Evolutionary conservation across 2,797 vertebrate genomes (phyloP).

Genomic region (Sternotherus odoratus): DNA sequence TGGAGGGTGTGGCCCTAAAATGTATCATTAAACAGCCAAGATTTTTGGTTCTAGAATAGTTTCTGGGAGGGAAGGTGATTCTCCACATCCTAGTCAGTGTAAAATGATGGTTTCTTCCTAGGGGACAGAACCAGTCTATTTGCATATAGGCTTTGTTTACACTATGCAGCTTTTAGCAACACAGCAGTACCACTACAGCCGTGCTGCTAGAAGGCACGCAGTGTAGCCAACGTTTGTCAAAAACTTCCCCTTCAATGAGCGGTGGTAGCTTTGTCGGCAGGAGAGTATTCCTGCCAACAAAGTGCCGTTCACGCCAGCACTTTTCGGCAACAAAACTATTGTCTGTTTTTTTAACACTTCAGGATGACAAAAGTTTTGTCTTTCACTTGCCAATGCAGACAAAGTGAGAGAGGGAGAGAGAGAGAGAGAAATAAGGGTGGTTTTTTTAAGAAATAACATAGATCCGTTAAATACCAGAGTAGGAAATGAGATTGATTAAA

Average conservation of each 20-base stretch:
- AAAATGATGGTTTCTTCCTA: conserved; percentile 23
- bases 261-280: too few relatives aligned
- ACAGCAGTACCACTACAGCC: too few relatives aligned
- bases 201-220: too few relatives aligned
- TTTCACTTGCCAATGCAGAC: too few relatives aligned
- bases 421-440: neutral
- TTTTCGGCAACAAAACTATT: too few relatives aligned
- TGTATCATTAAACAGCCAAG: neutral
- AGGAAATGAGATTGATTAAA: neutral
- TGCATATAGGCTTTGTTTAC: neutral
- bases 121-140: neutral
- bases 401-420: neutral
- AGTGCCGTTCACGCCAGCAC: too few relatives aligned
- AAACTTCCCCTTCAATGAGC: too few relatives aligned
- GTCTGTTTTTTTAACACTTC: too few relatives aligned
- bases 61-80: neutral
- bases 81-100: conserved; percentile 2
- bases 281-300: too few relatives aligned
- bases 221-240: too few relatives aligned
- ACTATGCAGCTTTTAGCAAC: too few relatives aligned
- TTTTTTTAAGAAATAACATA: neutral
- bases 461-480: neutral
- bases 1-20: neutral
- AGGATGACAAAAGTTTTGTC: too few relatives aligned
- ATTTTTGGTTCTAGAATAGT: neutral